Evolutionary conservation across 2,888 invertebrate genomes (phyloP), one percentile per base, ranked within the genome.

Genomic region (Drosophila prostipennis): DNA sequence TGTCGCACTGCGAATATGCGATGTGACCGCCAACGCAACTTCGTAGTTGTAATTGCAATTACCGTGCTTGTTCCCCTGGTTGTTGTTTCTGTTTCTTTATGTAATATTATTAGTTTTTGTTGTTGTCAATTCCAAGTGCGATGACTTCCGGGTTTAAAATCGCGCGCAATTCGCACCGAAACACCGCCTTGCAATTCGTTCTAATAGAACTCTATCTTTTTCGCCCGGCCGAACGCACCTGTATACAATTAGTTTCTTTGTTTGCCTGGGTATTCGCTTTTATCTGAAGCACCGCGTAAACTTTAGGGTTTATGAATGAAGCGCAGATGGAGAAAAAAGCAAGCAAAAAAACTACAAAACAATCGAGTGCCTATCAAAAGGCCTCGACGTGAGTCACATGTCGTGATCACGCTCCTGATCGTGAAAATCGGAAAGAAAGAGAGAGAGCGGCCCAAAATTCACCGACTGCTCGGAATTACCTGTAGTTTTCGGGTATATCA

Each of bases 91-190:
- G 13, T 16, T 40, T 43, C 26, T 36, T 29, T 46, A 34, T 43
- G 68, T 72, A 34, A 34, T n/a, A 34, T 16, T 48, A 48, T 48
- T 48, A 48, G 56, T 56, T 76, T 55, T 26, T 26, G 2, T 55
- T 63, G 58, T 59, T 72, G 64, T 60, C 57, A 48, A 67, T 72
- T 65, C 52, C 61, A 68, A 82, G 80, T 76, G 46, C 61, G 65
- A 73, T 68, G 77, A 83, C 79, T 81, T 83, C 84, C 83, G 80
- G 64, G 60, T 81, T 67, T 64, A 58, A 78, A 70, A 74, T 73
- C 67, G 72, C 73, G 64, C 55, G 76, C 72, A 74, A 76, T 80
- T 71, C 55, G 39, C 64, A 57, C 59, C 57, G 43, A 72, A 72
- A 57, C 13, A 14, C 43, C 36, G 2, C 19, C 19, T 19, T 19